These are phyloP conservation scores for Sinelater perroti DNA, from an alignment of 2,888 invertebrate genomes.

Conservation along the genomic window DNA sequence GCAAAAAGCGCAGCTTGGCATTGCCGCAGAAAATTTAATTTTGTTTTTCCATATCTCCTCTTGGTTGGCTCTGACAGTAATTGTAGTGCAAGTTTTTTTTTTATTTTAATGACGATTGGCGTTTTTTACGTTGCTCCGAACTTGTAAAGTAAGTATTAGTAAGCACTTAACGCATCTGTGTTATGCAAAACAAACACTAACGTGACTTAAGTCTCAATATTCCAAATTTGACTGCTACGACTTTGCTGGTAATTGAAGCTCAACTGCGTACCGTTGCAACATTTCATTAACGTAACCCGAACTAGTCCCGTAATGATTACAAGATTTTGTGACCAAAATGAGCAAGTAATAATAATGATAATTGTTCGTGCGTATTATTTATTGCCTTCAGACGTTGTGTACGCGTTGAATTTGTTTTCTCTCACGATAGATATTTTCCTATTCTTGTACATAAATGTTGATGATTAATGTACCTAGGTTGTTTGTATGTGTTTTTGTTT, in stretches of 20 bases:
- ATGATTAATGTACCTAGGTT: conserved; percentile 58
- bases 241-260: conserved; percentile 34
- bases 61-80: conserved; percentile 14
- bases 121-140: conserved; percentile 39
- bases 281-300: conserved; percentile 51
- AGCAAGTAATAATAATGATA: too few relatives aligned
- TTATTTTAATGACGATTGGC: conserved; percentile 29
- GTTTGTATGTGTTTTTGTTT: conserved; percentile 57
- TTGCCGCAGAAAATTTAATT: too few relatives aligned
- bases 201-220: conserved; percentile 41
- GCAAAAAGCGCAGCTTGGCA: conserved; percentile 24
- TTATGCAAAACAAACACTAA: conserved; percentile 39
- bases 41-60: conserved; percentile 24
- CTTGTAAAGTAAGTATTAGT: conserved; percentile 36
- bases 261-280: conserved; percentile 37
- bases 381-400: conserved; percentile 42
- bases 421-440: conserved; percentile 56
- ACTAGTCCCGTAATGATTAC: conserved; percentile 55
- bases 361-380: conserved; percentile 39
- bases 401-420: conserved; percentile 53
- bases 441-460: conserved; percentile 54
- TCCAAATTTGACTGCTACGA: conserved; percentile 40
- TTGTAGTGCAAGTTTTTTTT: conserved; percentile 19
- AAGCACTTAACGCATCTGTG: conserved; percentile 41
- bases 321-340: conserved; percentile 54